Percentiles rank a stretch among this genome's conserved stretches.
Evolutionary conservation across 2,888 invertebrate species (phyloP).

Genomic region (Tyria jacobaeae): DNA sequence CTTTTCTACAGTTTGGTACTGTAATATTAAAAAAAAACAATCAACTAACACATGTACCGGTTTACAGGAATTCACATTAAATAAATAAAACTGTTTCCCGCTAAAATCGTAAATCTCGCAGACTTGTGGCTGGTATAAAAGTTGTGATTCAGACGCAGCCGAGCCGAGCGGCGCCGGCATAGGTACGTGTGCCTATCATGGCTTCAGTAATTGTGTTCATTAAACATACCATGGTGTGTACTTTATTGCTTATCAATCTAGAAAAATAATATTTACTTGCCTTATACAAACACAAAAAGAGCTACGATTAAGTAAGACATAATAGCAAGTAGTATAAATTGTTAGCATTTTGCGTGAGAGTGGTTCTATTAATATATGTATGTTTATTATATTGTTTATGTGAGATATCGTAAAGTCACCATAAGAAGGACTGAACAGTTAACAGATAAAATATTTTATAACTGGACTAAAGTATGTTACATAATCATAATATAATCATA

Average conservation of each 20-base stretch:
- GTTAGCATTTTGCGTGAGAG: neutral
- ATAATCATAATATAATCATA: neutral
- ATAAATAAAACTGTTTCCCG: constrained; percentile 28
- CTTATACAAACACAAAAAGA: neutral
- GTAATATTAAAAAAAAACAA: constrained; percentile 14
- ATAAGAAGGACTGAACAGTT: neutral
- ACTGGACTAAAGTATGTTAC: neutral
- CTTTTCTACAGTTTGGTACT: constrained; percentile 12
- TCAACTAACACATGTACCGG: constrained; percentile 21
- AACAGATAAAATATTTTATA: neutral
- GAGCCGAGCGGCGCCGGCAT: neutral
- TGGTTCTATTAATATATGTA: no score
- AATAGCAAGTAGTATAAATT: neutral
- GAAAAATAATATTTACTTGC: neutral
- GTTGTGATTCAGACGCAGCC: constrained; percentile 31
- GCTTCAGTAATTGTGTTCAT: neutral
- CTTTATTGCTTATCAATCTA: neutral
- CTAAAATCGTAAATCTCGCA: constrained; percentile 39
- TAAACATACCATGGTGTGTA: neutral
- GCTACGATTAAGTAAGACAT: neutral
- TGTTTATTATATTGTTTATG: no score
- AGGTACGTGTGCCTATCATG: neutral
- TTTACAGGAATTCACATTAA: constrained; percentile 40
- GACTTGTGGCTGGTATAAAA: constrained; percentile 26
- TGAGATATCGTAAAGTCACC: neutral